Conservation (phyloP, 1,140 invertebrate species). For the Phymorhynchus buccinoides region DNA sequence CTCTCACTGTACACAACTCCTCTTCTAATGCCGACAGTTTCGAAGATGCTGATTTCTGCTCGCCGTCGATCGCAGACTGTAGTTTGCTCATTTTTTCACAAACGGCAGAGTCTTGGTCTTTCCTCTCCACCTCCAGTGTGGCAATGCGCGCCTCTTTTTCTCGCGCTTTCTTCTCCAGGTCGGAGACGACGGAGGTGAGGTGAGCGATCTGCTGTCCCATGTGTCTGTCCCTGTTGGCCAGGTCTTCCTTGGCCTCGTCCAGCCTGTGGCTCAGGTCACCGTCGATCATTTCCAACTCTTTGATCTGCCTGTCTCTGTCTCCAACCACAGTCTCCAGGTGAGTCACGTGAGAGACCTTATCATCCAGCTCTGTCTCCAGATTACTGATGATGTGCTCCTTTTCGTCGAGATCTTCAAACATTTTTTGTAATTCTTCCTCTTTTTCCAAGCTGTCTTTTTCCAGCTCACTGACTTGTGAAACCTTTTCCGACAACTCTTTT, state of each 20-base stretch:
- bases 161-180: background rate
- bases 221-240: background rate
- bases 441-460: background rate
- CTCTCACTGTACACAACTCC: background rate
- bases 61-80: background rate
- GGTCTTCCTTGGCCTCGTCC: background rate
- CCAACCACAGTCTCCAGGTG: slow-evolving; percentile 11
- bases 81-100: background rate
- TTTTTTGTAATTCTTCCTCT: background rate
- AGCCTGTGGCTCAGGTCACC: background rate
- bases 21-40: slow-evolving; percentile 12
- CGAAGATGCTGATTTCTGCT: background rate
- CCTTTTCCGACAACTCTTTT: slow-evolving; percentile 8
- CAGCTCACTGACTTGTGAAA: background rate
- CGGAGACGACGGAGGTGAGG: background rate
- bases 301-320: slow-evolving; percentile 3
- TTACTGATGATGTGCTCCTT: slow-evolving; percentile 39
- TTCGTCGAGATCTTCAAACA: background rate
- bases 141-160: background rate
- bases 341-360: background rate
- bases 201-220: background rate
- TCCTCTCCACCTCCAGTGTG: background rate
- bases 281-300: background rate
- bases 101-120: background rate
- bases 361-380: slow-evolving; percentile 42